These are phyloP conservation scores for Aphaenogaster ashmeadi DNA, from an alignment of 1,140 invertebrate genomes.

Conservation along the genomic window DNA sequence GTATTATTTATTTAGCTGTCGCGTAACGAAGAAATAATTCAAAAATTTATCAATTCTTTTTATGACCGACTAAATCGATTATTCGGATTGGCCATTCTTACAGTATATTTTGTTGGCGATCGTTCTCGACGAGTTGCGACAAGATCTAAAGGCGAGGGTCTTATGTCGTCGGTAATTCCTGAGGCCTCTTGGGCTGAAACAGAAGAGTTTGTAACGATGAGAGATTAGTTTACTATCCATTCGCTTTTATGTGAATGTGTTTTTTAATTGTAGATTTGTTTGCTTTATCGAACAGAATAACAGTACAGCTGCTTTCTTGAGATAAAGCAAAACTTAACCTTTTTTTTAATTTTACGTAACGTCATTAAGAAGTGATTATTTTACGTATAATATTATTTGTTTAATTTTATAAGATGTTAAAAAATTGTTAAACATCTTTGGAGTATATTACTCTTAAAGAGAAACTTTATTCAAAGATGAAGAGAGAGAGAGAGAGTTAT, in stretches of 20 bases:
- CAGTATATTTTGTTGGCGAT: constrained; percentile 10
- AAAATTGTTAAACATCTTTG: neutral
- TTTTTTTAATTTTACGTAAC: neutral
- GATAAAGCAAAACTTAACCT: neutral
- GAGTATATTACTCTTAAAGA: neutral
- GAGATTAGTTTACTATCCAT: constrained; percentile 9
- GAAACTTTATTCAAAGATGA: neutral
- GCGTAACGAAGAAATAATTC: neutral
- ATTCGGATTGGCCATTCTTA: constrained; percentile 28
- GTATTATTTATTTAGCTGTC: neutral
- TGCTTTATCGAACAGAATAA: neutral
- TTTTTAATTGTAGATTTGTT: neutral
- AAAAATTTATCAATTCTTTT: neutral
- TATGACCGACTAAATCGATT: constrained; percentile 2
- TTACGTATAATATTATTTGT: neutral
- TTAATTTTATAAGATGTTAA: neutral
- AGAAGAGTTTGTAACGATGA: constrained; percentile 20
- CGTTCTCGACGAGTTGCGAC: neutral
- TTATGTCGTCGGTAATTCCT: constrained; percentile 1
- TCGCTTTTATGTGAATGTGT: neutral
- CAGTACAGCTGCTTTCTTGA: neutral
- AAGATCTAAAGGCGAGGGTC: neutral
- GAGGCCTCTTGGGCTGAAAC: constrained; percentile 37
- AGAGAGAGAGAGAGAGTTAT: neutral
- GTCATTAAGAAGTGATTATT: neutral